phyloP scores from a whole-genome alignment of 2,888 invertebrate species.

The Drymonia ruficornis region DNA sequence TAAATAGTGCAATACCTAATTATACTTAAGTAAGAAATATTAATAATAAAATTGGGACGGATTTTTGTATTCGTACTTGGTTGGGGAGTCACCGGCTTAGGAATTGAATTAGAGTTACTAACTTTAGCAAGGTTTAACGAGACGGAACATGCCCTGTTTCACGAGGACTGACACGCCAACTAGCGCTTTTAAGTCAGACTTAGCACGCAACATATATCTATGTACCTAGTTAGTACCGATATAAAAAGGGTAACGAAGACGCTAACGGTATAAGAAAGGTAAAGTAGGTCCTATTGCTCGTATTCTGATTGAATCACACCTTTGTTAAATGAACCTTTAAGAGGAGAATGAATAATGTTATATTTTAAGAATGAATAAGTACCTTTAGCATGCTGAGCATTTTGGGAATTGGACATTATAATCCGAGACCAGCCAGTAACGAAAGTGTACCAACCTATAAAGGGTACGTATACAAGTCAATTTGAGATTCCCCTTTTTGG shows the following conservation, averaged over 20 bases:
- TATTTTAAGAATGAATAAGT: too few species aligned
- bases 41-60: slow-evolving; percentile 7
- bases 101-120: not conserved
- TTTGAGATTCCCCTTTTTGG: not conserved
- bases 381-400: too few species aligned
- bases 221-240: too few species aligned
- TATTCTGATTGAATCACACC: too few species aligned
- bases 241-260: too few species aligned
- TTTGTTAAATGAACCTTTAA: too few species aligned
- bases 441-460: too few species aligned
- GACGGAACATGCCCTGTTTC: slow-evolving; percentile 12
- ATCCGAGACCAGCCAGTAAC: too few species aligned
- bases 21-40: not conserved
- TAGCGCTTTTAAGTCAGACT: slow-evolving; percentile 11
- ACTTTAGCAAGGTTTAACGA: slow-evolving; percentile 1
- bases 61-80: slow-evolving; percentile 24
- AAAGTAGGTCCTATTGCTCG: too few species aligned
- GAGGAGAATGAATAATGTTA: too few species aligned
- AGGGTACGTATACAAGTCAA: not conserved
- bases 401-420: too few species aligned
- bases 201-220: not conserved
- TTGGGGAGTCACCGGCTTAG: slow-evolving; percentile 10
- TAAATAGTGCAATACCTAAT: slow-evolving; percentile 16
- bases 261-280: too few species aligned
- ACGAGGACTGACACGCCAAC: slow-evolving; percentile 17